Percentiles rank a stretch among this genome's conserved stretches.
These are phyloP conservation scores for Eumaeus atala DNA, from an alignment of 1,140 invertebrate genomes.

Conservation along the genomic window DNA sequence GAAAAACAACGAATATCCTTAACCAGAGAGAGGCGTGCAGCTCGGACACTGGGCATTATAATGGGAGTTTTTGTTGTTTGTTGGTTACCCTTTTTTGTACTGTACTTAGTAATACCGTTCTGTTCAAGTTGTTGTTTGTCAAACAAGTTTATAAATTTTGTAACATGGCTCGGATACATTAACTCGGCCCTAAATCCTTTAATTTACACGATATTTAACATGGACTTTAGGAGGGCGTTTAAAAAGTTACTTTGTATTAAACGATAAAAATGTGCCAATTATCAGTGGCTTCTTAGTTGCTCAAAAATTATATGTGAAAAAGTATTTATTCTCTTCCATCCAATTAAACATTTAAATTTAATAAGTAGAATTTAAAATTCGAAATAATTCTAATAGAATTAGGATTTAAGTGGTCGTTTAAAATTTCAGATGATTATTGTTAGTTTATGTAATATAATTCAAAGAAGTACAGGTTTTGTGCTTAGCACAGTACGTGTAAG, in stretches of 20 bases:
- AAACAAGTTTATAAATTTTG: constrained; percentile 87
- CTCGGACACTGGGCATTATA: constrained; percentile 93
- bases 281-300: no score
- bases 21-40: constrained; percentile 92
- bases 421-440: constrained; percentile 1
- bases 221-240: constrained; percentile 96
- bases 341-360: background rate
- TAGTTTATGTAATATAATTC: constrained; percentile 14
- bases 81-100: constrained; percentile 97
- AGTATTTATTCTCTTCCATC: constrained; percentile 1
- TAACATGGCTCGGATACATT: constrained; percentile 97
- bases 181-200: constrained; percentile 98
- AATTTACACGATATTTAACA: constrained; percentile 98
- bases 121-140: constrained; percentile 87
- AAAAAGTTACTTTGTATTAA: constrained; percentile 87
- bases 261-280: constrained; percentile 30
- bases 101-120: constrained; percentile 94
- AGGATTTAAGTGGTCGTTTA: background rate
- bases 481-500: constrained; percentile 44
- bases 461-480: constrained; percentile 33
- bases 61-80: constrained; percentile 97
- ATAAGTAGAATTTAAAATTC: constrained; percentile 1
- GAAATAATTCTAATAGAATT: background rate
- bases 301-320: no score
- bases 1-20: constrained; percentile 94